These are phyloP conservation scores for Porites divaricata DNA, from an alignment of 92 coral and sea anemone species.

Conservation along the genomic window DNA sequence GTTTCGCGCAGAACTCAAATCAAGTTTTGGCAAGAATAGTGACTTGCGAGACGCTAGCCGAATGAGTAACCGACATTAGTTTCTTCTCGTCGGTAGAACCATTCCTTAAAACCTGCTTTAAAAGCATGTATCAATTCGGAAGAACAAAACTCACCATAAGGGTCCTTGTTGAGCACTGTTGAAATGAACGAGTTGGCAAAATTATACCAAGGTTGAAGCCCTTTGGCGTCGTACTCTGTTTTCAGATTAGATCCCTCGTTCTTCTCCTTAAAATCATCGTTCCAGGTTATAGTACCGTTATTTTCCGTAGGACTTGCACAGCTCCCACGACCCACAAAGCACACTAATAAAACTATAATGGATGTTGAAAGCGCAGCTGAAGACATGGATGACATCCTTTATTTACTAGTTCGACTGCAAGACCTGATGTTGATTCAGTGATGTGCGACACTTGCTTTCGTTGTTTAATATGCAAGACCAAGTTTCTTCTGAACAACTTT, in stretches of 20 bases:
- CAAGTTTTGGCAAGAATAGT: background rate
- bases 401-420: background rate
- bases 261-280: background rate
- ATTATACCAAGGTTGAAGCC: constrained; percentile 85
- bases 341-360: constrained; percentile 12
- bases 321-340: constrained; percentile 6
- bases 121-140: background rate
- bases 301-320: background rate
- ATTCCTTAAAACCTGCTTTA: background rate
- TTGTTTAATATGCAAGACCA: background rate
- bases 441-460: background rate
- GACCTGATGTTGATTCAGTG: constrained; percentile 8
- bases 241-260: constrained; percentile 32
- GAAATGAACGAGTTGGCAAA: constrained; percentile 70
- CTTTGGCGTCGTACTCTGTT: constrained; percentile 79
- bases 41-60: background rate
- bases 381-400: background rate
- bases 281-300: constrained; percentile 17
- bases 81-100: no score
- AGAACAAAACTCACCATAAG: constrained; percentile 72
- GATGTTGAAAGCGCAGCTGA: background rate
- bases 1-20: background rate
- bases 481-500: background rate
- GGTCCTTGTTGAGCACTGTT: constrained; percentile 82
- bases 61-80: no score